Evolutionary conservation across 30 jellyfish, hydroid and myxozoan genomes (phyloP).

Genomic region (Sanderia malayensis): DNA sequence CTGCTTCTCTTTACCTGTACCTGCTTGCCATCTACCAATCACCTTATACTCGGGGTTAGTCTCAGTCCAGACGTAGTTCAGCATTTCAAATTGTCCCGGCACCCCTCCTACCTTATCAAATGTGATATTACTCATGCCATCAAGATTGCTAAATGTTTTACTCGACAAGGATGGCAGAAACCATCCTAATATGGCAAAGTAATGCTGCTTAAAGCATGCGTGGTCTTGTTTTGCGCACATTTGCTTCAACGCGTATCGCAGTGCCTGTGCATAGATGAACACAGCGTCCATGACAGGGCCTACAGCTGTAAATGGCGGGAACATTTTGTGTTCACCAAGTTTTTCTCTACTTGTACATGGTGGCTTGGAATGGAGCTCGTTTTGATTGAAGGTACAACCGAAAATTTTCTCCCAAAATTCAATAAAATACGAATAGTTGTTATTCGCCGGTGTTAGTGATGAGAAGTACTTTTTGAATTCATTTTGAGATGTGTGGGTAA

Average conservation of each 20-base stretch:
- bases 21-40: constrained; percentile 52
- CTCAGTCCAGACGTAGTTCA: constrained; percentile 21
- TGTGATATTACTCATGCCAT: constrained; percentile 4
- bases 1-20: constrained; percentile 1
- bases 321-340: constrained; percentile 9
- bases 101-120: constrained; percentile 65
- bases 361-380: constrained; percentile 2
- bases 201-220: constrained; percentile 24
- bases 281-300: constrained; percentile 61
- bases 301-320: constrained; percentile 23
- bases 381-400: constrained; percentile 23
- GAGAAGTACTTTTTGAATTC: constrained; percentile 39
- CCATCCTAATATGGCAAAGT: constrained; percentile 21
- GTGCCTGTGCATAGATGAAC: constrained; percentile 42
- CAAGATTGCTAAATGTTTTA: constrained; percentile 14
- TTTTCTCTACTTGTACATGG: constrained; percentile 49
- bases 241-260: constrained; percentile 17
- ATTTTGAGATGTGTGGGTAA: neutral
- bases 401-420: constrained; percentile 65
- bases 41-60: constrained; percentile 11
- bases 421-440: constrained; percentile 18
- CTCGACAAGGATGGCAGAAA: constrained; percentile 10
- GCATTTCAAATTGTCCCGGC: constrained; percentile 29
- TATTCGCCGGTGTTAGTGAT: constrained; percentile 39
- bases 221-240: constrained; percentile 18